Base-by-base conservation (phyloP, 2,888 invertebrate species). In the Sphaerophoria rueppellii region DNA sequence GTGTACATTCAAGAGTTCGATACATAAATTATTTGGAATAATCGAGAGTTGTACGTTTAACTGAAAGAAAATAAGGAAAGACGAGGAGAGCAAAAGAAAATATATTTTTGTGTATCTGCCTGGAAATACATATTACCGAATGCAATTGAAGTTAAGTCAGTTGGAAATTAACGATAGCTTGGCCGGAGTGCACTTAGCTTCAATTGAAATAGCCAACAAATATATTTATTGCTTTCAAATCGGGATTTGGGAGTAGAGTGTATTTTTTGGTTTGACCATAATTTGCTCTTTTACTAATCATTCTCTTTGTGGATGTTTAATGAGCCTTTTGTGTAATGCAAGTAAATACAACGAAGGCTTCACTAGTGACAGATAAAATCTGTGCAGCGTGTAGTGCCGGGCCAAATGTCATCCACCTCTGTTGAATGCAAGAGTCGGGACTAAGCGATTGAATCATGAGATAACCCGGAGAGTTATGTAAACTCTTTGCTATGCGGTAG, bases 331-430 rank as follows among this genome's bases (percentile, higher is more conserved):
- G 57, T 65, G 63, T 79, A 82, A 82, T 79, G 79, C 78, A 82
- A 78, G 78, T 74, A 71, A 79, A 79, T 61, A 6, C 46, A 6
- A 9, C 24, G 4, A 24, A 24, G 24, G 24, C 24, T 24, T 43
- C 6, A 40, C 24, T 0, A 12, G 6, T n/a, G 1, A 32, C 16
- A 7, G n/a, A 60, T 60, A 43, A 14, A 65, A 65, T 65, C 65
- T 37, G 52, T 78, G 43, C 69, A 70, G 74, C 14, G 48, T 48
- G 48, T 82, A 52, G 67, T 61, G 78, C 70, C 50, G 50, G 80
- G 83, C 75, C 71, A 80, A 83, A 83, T 75, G 83, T 83, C 83
- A 83, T 75, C 80, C 80, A 83, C 80, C 83, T 83, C 57, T 14
- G 6, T 76, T 61, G 74, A 71, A 11, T 65, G 65, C 37, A 58